These are phyloP conservation scores for Neodon shergylaensis DNA, from an alignment of 2,113 vertebrate species.

Conservation along the genomic window DNA sequence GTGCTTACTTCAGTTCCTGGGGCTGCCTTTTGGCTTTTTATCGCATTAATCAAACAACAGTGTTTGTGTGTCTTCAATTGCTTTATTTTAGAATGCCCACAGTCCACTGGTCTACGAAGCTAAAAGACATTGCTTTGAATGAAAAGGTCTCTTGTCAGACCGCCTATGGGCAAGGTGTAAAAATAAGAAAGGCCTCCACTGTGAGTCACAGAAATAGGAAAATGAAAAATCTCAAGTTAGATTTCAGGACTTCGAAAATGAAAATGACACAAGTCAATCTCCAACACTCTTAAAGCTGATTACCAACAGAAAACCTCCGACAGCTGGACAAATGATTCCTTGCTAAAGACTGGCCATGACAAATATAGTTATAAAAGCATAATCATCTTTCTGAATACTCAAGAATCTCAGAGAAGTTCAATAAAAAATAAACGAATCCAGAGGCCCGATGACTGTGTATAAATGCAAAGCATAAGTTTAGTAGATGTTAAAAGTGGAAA, in stretches of 20 bases:
- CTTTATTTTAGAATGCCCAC: slow-evolving; percentile 45
- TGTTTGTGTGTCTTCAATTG: slow-evolving; percentile 27
- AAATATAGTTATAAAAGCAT: slow-evolving; percentile 36
- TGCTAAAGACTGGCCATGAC: slow-evolving; percentile 4
- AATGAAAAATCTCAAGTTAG: slow-evolving; percentile 19
- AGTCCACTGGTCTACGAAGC: not conserved
- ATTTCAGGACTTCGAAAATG: slow-evolving; percentile 21
- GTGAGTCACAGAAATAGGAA: slow-evolving; percentile 3
- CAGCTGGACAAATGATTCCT: slow-evolving; percentile 5
- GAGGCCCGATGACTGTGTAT: not conserved
- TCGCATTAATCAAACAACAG: slow-evolving; percentile 37
- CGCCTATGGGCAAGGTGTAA: not conserved
- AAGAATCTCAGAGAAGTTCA: not conserved
- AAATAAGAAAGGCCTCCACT: not conserved
- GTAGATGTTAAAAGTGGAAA: not conserved
- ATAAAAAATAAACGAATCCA: slow-evolving; percentile 39
- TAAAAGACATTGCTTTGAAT: slow-evolving; percentile 20
- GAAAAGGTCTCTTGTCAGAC: slow-evolving; percentile 35
- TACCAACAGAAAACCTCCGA: not conserved
- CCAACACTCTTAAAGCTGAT: not conserved
- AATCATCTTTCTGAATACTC: not conserved
- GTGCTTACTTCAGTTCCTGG: not conserved
- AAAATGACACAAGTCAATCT: not conserved
- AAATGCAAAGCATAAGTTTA: not conserved
- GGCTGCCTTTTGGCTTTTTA: not conserved